Evolutionary conservation across 2,888 invertebrate species (phyloP).

Genomic region (Pseudanteris insignis): DNA sequence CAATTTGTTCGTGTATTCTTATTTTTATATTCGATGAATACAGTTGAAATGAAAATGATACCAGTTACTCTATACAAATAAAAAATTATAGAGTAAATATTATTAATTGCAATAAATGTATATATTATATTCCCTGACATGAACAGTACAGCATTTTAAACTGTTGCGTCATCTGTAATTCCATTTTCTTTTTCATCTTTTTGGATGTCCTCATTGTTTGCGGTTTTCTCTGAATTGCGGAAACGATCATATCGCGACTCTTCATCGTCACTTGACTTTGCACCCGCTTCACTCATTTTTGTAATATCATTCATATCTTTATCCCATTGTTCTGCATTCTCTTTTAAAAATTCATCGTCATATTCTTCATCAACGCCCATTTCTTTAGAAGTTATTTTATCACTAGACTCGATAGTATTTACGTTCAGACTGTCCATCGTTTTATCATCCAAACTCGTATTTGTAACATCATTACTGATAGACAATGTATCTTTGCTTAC

Average conservation of each 20-base stretch:
- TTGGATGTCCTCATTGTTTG: conserved; percentile 66
- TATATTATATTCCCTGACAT: too few species aligned
- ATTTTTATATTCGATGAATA: neutral
- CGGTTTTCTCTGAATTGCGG: conserved; percentile 73
- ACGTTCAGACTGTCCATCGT: conserved; percentile 50
- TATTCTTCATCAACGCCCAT: conserved; percentile 62
- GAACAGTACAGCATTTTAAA: too few species aligned
- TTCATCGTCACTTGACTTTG: conserved; percentile 73
- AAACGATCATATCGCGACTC: conserved; percentile 75
- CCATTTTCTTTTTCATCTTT: conserved; percentile 59
- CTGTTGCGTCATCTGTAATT: conserved; percentile 56
- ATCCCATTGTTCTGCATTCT: conserved; percentile 79
- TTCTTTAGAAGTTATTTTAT: conserved; percentile 47
- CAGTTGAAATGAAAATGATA: conserved; percentile 9
- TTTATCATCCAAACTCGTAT: conserved; percentile 59
- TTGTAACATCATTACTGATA: conserved; percentile 16
- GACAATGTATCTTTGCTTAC: conserved; percentile 16
- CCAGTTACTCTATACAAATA: conserved; percentile 52
- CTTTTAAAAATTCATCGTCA: conserved; percentile 60
- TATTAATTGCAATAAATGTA: too few species aligned
- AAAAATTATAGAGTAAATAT: too few species aligned
- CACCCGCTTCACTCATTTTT: conserved; percentile 71
- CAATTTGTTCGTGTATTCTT: too few species aligned
- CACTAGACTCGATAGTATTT: conserved; percentile 50
- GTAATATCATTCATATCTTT: conserved; percentile 76